Evolutionary conservation across 2,113 vertebrate genomes (phyloP), one percentile per base, ranked within the genome.

Genomic region (Actenoides lindsayi): DNA sequence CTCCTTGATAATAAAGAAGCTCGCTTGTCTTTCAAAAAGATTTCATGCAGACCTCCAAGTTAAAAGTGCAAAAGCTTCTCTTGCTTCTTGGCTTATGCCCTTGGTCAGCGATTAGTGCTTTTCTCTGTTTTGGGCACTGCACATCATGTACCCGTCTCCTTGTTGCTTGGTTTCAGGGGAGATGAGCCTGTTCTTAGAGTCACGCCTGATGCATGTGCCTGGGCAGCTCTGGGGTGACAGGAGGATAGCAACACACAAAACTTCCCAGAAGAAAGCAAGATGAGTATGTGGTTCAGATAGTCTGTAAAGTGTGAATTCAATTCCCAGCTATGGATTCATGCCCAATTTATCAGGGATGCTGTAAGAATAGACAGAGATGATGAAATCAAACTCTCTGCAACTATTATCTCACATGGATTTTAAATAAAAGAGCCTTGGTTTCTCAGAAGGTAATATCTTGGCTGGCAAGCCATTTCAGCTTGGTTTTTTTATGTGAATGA

Each of bases 141-240:
- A 19, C 10, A 2, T 9, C 1, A 0, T 62, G 30, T 51, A 91
- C 76, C 13, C 1, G 0, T 37, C 39, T 48, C 21, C 59, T 48
- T 57, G 17, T 37, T 59, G 16, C 35, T 31, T 50, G 6, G 17
- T 76, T 81, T 65, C 30, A 48, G 56, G 81, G 87, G 54, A 46
- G 10, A n/a, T 53, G 24, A 73, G 2, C 33, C 48, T 44, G 8
- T 33, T 89, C 31, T 42, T 12, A 14, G 35, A 3, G 39, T 25
- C 64, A 57, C 1, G 1, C 21, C 39, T 42, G 44, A 11, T 4
- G 3, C 0, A 0, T 30, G 11, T 42, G 11, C 30, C 57, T 42
- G 33, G 8, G 33, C 25, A 53, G 12, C 41, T 71, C 42, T 42
- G 27, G 37, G 37, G 37, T 23, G 39, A 21, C 0, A 1, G 25